Conservation (phyloP, 2,113 vertebrate genomes). For the Oxygymnocypris stewartii region DNA sequence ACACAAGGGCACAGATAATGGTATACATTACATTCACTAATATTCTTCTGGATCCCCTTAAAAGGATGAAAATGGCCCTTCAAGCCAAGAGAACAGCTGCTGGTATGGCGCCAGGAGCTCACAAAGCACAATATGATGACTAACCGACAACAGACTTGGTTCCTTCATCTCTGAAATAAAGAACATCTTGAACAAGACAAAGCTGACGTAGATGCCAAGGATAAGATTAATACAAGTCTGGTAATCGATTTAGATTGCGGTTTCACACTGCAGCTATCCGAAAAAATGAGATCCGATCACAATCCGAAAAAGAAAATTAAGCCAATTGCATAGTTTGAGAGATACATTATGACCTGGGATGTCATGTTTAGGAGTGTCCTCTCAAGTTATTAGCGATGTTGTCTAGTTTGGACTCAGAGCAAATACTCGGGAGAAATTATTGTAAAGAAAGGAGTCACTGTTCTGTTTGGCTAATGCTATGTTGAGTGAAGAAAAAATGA, state of each 20-base stretch:
- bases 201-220: background rate
- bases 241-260: background rate
- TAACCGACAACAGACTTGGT: constrained; percentile 34
- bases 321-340: background rate
- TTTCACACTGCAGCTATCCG: background rate
- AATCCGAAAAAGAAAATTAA: background rate
- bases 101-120: constrained; percentile 17
- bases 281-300: background rate
- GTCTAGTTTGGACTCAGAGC: background rate
- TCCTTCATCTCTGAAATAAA: constrained; percentile 1
- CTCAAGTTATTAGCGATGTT: constrained; percentile 21
- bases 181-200: background rate
- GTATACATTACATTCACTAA: constrained; percentile 31
- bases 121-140: constrained; percentile 8
- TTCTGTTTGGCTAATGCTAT: constrained; percentile 18
- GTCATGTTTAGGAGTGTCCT: constrained; percentile 39
- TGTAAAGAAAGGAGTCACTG: background rate
- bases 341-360: background rate
- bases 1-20: constrained; percentile 36
- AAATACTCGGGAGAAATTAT: constrained; percentile 18
- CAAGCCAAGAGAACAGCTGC: constrained; percentile 33
- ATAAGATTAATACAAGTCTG: background rate
- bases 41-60: background rate
- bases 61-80: constrained; percentile 30
- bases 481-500: background rate